Evolutionary conservation across 2,113 vertebrate species (phyloP).

Genomic region (Cathartes aura): DNA sequence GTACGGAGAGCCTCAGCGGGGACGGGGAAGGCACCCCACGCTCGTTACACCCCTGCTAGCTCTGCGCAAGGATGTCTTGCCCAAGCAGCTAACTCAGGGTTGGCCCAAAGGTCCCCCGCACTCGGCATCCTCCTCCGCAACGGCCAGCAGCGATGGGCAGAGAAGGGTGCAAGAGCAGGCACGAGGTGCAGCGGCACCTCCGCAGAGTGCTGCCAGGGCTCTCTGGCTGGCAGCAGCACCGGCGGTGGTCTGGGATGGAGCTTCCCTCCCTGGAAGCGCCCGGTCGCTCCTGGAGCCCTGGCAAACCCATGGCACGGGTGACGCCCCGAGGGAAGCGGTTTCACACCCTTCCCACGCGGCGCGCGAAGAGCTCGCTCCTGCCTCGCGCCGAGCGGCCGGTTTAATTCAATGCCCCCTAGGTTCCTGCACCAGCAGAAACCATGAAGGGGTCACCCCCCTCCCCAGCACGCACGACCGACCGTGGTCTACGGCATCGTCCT

Average conservation of each 20-base stretch:
- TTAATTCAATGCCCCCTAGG: neutral
- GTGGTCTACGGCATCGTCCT: accelerated
- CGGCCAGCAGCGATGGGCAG: accelerated
- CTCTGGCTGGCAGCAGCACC: accelerated
- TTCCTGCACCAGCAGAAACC: neutral
- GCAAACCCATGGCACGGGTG: accelerated
- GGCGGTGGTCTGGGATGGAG: neutral
- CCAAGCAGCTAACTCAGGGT: neutral
- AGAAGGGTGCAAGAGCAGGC: neutral
- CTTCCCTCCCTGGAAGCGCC: neutral
- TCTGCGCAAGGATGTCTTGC: neutral
- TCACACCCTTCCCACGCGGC: accelerated
- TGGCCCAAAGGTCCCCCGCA: accelerated
- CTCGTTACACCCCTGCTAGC: neutral
- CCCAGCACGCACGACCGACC: accelerated
- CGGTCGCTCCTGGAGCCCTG: accelerated
- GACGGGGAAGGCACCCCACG: accelerated
- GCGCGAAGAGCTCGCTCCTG: accelerated
- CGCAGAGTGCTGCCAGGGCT: accelerated
- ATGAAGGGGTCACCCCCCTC: accelerated
- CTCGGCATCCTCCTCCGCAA: neutral
- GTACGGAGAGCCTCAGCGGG: neutral
- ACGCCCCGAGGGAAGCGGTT: neutral
- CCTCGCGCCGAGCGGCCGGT: accelerated
- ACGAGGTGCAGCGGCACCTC: accelerated